Percentiles rank a stretch among this genome's conserved stretches.
Evolutionary conservation across 1,140 invertebrate species (phyloP).

Genomic region (Drosophila insularis): DNA sequence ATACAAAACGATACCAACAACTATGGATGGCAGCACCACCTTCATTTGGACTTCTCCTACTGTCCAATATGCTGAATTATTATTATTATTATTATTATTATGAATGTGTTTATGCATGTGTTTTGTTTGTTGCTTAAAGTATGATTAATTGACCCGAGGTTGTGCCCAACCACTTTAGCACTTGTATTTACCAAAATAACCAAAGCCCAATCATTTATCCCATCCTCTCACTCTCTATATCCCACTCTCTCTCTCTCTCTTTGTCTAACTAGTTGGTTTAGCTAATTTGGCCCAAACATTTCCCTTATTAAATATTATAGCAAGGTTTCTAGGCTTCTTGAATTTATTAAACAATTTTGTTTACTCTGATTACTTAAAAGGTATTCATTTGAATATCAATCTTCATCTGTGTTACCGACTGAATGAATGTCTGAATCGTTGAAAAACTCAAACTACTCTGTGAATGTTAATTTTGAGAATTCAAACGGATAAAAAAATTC

Average conservation of each 20-base stretch:
- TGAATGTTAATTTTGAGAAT: too few species aligned
- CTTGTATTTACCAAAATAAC: slow-evolving; percentile 25
- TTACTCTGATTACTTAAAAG: too few species aligned
- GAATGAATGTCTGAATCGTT: too few species aligned
- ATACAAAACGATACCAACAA: slow-evolving; percentile 28
- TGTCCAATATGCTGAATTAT: slow-evolving; percentile 59
- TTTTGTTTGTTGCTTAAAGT: slow-evolving; percentile 45
- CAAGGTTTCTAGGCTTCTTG: too few species aligned
- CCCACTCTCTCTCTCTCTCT: not conserved
- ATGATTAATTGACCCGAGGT: slow-evolving; percentile 66
- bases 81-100: slow-evolving; percentile 72
- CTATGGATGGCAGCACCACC: slow-evolving; percentile 15
- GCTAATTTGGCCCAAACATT: not conserved
- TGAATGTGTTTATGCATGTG: slow-evolving; percentile 33
- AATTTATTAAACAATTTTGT: too few species aligned
- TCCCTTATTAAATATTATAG: too few species aligned
- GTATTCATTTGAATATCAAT: too few species aligned
- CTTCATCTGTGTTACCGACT: too few species aligned
- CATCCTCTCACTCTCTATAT: not conserved
- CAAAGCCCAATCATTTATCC: not conserved
- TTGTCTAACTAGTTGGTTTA: not conserved
- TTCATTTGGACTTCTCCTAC: not conserved
- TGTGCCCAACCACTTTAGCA: slow-evolving; percentile 43
- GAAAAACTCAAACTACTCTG: too few species aligned
- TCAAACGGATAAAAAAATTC: too few species aligned